phyloP scores from a whole-genome alignment of 2,888 invertebrate genomes.

The Trichacis sp. region DNA sequence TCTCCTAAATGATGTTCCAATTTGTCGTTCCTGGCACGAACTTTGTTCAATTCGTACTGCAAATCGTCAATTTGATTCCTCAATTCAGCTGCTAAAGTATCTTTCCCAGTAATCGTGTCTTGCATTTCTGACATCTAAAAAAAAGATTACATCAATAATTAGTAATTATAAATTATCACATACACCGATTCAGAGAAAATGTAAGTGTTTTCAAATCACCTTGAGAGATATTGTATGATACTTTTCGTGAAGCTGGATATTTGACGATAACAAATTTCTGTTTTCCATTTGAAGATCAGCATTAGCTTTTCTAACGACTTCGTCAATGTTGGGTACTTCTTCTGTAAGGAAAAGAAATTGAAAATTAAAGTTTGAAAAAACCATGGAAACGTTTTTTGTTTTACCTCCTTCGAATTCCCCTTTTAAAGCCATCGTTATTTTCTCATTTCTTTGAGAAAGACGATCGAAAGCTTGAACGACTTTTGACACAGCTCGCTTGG shows the following conservation, averaged over 20 bases:
- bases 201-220: slow-evolving; percentile 61
- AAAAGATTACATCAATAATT: not conserved
- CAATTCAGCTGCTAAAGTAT: slow-evolving; percentile 94
- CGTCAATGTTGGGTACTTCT: slow-evolving; percentile 81
- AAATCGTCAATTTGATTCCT: slow-evolving; percentile 96
- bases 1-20: slow-evolving; percentile 93
- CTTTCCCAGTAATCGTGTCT: slow-evolving; percentile 89
- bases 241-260: slow-evolving; percentile 91
- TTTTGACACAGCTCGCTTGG: slow-evolving; percentile 95
- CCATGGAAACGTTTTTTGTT: not conserved
- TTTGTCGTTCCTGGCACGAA: slow-evolving; percentile 89
- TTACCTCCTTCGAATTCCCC: slow-evolving; percentile 81
- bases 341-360: slow-evolving; percentile 69
- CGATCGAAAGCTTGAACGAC: slow-evolving; percentile 97
- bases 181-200: not conserved
- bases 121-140: slow-evolving; percentile 83
- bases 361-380: slow-evolving; percentile 7
- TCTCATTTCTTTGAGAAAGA: slow-evolving; percentile 94
- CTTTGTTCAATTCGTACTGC: slow-evolving; percentile 91
- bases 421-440: slow-evolving; percentile 89
- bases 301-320: slow-evolving; percentile 86
- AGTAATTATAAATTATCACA: too few species aligned
- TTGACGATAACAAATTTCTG: slow-evolving; percentile 88
- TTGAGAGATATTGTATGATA: slow-evolving; percentile 93
- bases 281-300: slow-evolving; percentile 92